Conservation (phyloP, 2,888 invertebrate species). For the Drosophila pseudotakahashii region DNA sequence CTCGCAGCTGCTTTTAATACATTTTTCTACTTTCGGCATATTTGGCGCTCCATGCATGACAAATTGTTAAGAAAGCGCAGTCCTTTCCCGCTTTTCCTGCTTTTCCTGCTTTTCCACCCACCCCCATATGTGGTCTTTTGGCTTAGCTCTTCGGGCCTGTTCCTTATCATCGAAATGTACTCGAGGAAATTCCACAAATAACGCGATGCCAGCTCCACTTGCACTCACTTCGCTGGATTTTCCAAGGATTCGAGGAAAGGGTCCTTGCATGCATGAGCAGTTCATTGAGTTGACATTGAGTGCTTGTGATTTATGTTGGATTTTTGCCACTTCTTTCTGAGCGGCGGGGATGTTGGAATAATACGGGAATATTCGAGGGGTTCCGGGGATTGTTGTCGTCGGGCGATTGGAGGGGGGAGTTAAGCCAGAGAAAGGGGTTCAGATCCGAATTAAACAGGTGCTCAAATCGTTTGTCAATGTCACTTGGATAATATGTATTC, state of each 20-base stretch:
- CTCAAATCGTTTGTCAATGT: conserved; percentile 1
- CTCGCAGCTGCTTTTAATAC: conserved; percentile 74
- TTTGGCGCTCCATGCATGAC: conserved; percentile 80
- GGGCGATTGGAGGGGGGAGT: neutral
- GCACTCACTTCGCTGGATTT: conserved; percentile 41
- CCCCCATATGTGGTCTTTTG: conserved; percentile 25
- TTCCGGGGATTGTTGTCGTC: neutral
- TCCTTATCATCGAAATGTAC: conserved; percentile 77
- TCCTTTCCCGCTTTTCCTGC: conserved; percentile 1
- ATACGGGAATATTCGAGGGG: neutral
- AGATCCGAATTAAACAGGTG: neutral
- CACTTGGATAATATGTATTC: neutral
- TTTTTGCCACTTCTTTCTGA: conserved; percentile 33
- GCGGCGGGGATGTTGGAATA: neutral
- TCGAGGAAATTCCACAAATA: conserved; percentile 76
- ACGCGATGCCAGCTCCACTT: conserved; percentile 69
- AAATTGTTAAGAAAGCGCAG: conserved; percentile 77
- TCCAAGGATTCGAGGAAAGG: conserved; percentile 11
- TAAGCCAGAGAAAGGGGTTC: neutral
- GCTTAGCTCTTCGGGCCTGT: conserved; percentile 32
- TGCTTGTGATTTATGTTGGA: conserved; percentile 74
- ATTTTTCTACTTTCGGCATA: conserved; percentile 78
- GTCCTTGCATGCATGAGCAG: conserved; percentile 64
- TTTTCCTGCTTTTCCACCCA: conserved; percentile 1
- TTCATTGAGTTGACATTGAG: conserved; percentile 79